phyloP scores from a whole-genome alignment of 2,888 invertebrate genomes.

The Nebria salina region DNA sequence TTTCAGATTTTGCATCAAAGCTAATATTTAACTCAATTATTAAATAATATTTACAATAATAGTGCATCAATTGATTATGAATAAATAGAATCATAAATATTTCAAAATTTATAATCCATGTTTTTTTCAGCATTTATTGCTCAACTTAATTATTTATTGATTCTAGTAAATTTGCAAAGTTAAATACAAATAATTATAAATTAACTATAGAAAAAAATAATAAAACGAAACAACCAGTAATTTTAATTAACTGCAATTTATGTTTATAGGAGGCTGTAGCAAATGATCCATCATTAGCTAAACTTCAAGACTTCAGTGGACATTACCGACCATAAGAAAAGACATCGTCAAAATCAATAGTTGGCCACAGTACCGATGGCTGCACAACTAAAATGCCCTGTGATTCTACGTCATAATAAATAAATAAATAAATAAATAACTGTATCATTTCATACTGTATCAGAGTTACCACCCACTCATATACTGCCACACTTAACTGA shows the following conservation, averaged over 20 bases:
- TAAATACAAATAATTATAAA: no score
- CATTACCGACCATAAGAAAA: conserved; percentile 67
- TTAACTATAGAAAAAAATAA: no score
- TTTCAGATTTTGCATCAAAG: not conserved
- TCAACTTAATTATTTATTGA: no score
- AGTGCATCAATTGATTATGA: no score
- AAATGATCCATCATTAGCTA: conserved; percentile 63
- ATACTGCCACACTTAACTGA: not conserved
- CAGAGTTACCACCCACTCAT: conserved; percentile 26
- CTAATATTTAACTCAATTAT: no score
- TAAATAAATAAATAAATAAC: conserved; percentile 18
- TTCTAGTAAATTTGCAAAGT: no score
- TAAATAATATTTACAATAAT: no score
- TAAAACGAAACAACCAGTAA: not conserved
- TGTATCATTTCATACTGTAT: conserved; percentile 39
- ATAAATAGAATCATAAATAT: no score
- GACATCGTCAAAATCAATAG: not conserved
- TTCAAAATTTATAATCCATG: no score
- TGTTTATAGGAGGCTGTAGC: conserved; percentile 69
- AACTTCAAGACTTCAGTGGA: conserved; percentile 71
- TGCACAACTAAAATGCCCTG: conserved; percentile 64
- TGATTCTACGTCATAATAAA: conserved; percentile 57
- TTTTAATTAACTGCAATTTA: not conserved
- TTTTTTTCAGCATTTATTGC: no score
- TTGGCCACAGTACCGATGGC: conserved; percentile 47